Percentiles rank a stretch among this genome's conserved stretches.
phyloP scores from a whole-genome alignment of 2,797 vertebrate species.

The Alouatta caraya region DNA sequence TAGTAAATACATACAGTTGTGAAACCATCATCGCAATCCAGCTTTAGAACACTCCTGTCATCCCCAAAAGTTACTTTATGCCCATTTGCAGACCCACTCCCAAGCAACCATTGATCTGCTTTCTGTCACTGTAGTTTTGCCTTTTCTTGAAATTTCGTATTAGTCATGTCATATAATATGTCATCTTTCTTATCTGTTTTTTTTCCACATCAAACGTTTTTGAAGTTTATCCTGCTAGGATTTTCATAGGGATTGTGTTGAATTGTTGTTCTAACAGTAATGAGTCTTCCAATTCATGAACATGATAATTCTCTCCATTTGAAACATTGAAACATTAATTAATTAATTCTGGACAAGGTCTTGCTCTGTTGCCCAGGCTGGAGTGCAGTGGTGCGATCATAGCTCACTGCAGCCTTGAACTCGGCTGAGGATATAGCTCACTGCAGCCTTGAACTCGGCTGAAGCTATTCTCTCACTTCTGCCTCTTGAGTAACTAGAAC shows the following conservation, averaged over 20 bases:
- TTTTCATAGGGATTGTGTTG: not conserved
- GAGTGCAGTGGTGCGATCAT: not conserved
- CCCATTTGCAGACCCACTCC: not conserved
- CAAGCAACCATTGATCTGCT: not conserved
- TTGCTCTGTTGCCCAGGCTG: not conserved
- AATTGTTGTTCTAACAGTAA: not conserved
- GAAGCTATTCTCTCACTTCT: not conserved
- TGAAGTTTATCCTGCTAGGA: not conserved
- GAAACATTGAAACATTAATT: not conserved
- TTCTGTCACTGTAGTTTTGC: not conserved
- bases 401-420: not conserved
- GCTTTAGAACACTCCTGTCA: not conserved
- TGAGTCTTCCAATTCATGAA: not conserved
- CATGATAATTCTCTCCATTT: not conserved
- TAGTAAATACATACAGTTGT: not conserved
- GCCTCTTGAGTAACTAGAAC: not conserved
- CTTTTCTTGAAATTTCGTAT: not conserved
- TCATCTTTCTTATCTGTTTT: not conserved
- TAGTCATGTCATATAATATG: not conserved
- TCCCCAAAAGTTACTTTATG: not conserved
- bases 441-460: not conserved
- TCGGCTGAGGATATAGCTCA: not conserved
- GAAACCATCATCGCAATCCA: not conserved
- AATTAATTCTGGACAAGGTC: not conserved
- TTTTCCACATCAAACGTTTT: not conserved